Base-by-base conservation (phyloP, 1,140 invertebrate species). In the Pseudomyrmex gracilis region DNA sequence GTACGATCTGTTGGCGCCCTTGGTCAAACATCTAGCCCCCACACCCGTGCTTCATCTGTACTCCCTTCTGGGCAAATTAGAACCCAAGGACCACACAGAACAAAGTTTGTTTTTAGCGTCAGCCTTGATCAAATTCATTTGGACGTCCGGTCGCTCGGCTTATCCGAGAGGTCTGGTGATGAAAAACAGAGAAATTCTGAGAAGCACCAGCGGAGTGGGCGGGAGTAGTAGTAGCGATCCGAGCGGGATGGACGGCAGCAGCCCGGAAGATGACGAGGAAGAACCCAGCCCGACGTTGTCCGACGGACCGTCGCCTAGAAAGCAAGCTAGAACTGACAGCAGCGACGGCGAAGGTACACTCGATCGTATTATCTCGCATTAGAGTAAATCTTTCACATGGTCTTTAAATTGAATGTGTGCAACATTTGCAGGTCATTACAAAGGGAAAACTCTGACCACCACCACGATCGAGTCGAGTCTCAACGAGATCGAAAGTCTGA, bases 71-170 rank as follows among this genome's bases (percentile, higher is more conserved):
- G 97, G 97, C 83, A 96, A 96, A 90, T 93, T 99, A 85, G 98
- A 98, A 88, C 97, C 98, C 0, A 97, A 97, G 88, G 97, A 98
- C 87, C 98, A 99, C 91, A 98, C 97, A 1, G 98, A 99, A 94
- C 98, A 98, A 94, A 99, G 98, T 87, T 95, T 99, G 61, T 98
- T 97, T 91, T 94, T 99, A 73, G 97, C 98, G 1, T 98, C 98
- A 1, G 97, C 98, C 7, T 92, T 99, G 53, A 98, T 98, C 61
- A 98, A 98, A 91, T 97, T 97, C 88, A 96, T 98, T 91, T 98
- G 98, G 98, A 97, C 97, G 5, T 96, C 97, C 61, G 97, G 96
- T 91, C 96, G 94, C 71, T 95, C 94, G 78, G 93, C 89, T 64
- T 95, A 93, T 90, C 93, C 90, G 34, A 95, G 92, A 80, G 93